A percentile compares a stretch with the other conserved stretches of the same genome.
These are phyloP conservation scores for Leptinotarsa peninsularis DNA, from an alignment of 2,888 invertebrate genomes.

Conservation along the genomic window DNA sequence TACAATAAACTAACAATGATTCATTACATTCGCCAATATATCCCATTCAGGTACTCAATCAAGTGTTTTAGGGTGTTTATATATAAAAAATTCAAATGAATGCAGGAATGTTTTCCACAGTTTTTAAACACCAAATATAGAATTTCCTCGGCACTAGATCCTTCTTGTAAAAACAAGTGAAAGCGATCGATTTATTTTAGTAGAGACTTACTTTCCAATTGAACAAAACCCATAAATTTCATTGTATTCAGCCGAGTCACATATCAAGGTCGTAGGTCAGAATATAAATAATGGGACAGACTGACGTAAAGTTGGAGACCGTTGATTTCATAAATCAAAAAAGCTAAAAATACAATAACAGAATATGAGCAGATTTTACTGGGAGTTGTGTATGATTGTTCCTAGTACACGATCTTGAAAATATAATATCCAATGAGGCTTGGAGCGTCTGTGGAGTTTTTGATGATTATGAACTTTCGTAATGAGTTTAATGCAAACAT, in stretches of 20 bases:
- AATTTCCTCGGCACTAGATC: too few species aligned
- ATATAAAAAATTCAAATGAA: too few species aligned
- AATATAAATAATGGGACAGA: neutral
- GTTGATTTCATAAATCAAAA: neutral
- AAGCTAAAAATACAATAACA: neutral
- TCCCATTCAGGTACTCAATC: too few species aligned
- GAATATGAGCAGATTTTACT: neutral
- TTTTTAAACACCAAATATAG: too few species aligned
- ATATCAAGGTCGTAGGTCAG: neutral
- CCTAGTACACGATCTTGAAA: neutral
- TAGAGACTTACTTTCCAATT: neutral
- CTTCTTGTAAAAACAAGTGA: neutral
- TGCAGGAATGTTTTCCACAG: too few species aligned
- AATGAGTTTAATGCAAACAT: too few species aligned
- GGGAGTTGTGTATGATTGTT: neutral
- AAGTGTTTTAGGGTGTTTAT: too few species aligned
- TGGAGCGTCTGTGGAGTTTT: too few species aligned
- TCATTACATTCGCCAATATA: too few species aligned
- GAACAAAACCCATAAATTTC: neutral
- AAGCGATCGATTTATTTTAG: neutral
- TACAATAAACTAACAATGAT: too few species aligned
- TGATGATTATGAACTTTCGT: too few species aligned
- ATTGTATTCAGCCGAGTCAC: constrained; percentile 2
- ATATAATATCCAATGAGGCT: too few species aligned
- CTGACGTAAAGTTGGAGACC: neutral